Conservation (phyloP, 1,140 invertebrate genomes). For the Drosophila nikananu region DNA sequence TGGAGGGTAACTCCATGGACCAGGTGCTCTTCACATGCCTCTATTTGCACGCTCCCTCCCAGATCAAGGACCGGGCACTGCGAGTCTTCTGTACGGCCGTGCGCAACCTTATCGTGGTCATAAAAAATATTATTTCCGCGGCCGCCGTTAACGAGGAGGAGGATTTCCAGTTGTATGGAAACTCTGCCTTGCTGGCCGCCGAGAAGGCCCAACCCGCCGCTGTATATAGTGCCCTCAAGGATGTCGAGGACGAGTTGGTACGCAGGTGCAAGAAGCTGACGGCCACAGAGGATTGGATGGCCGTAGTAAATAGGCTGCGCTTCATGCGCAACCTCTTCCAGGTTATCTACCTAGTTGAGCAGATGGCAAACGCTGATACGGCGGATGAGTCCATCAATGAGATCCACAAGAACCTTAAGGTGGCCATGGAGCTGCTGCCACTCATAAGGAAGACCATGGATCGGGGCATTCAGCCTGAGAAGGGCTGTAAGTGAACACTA, state of each 20-base stretch:
- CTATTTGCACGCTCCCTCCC: slow-evolving; percentile 95
- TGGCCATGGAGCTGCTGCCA: slow-evolving; percentile 91
- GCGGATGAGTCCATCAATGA: slow-evolving; percentile 88
- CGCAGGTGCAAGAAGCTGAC: slow-evolving; percentile 89
- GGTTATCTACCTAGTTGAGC: slow-evolving; percentile 90
- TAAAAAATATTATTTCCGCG: slow-evolving; percentile 95
- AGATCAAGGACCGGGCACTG: slow-evolving; percentile 93
- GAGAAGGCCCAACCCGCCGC: slow-evolving; percentile 93
- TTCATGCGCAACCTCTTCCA: slow-evolving; percentile 95
- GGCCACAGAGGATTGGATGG: slow-evolving; percentile 86
- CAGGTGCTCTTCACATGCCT: slow-evolving; percentile 99
- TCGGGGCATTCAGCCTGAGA: slow-evolving; percentile 91
- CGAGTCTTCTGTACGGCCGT: slow-evolving; percentile 95
- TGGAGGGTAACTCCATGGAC: slow-evolving; percentile 97
- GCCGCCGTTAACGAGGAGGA: slow-evolving; percentile 97
- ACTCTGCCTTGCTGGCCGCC: slow-evolving; percentile 95
- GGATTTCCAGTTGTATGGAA: slow-evolving; percentile 95
- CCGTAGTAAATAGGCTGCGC: slow-evolving; percentile 92
- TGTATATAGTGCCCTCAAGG: slow-evolving; percentile 93
- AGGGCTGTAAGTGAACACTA: slow-evolving; percentile 87
- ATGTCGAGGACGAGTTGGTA: slow-evolving; percentile 96
- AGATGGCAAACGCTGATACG: slow-evolving; percentile 86
- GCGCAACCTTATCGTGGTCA: slow-evolving; percentile 96
- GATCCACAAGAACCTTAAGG: slow-evolving; percentile 89
- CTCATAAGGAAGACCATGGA: slow-evolving; percentile 91